Percentiles rank a stretch among this genome's conserved stretches.
Evolutionary conservation across 2,113 vertebrate genomes (phyloP).

Genomic region (Arizona elegans): DNA sequence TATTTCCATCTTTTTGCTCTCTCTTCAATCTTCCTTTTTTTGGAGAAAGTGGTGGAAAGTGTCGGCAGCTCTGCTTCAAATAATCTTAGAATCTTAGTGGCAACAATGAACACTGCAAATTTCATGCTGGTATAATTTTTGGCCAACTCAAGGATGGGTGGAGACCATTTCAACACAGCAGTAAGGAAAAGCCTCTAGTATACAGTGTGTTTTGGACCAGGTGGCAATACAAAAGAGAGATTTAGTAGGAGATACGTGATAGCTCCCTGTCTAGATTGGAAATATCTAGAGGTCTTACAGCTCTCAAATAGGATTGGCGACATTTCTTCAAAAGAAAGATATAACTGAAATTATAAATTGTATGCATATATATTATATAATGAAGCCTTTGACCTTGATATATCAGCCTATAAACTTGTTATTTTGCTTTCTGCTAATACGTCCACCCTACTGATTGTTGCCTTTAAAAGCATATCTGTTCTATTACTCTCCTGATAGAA

Average conservation of each 20-base stretch:
- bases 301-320: not conserved
- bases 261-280: not conserved
- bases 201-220: not conserved
- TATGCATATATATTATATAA: not conserved
- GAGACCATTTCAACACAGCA: not conserved
- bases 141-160: not conserved
- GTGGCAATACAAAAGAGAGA: not conserved
- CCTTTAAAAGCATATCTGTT: slow-evolving; percentile 13
- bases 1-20: not conserved
- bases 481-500: slow-evolving; percentile 19
- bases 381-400: slow-evolving; percentile 42
- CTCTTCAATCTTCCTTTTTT: not conserved
- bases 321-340: not conserved
- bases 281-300: not conserved
- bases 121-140: not conserved
- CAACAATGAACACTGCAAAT: not conserved
- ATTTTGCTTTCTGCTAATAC: slow-evolving; percentile 38
- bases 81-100: not conserved
- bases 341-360: not conserved
- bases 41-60: not conserved
- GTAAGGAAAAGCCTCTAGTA: not conserved
- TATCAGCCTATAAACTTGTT: slow-evolving; percentile 25
- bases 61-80: not conserved
- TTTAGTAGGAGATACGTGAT: not conserved
- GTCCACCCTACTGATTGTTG: not conserved